These are phyloP conservation scores for Steatocranus sp. DNA, from an alignment of 2,797 vertebrate genomes.

Conservation along the genomic window DNA sequence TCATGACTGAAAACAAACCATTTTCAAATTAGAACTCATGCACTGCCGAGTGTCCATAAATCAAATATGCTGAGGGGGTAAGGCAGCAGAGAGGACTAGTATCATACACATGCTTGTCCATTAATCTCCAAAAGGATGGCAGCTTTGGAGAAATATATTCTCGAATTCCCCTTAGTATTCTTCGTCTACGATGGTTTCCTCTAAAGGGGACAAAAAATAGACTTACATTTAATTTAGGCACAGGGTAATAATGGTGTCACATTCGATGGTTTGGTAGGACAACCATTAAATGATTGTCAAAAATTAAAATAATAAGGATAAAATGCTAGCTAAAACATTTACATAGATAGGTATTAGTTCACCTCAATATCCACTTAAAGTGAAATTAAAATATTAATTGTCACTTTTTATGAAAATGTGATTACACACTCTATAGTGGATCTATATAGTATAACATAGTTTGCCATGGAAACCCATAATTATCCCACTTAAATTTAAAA, in stretches of 20 bases:
- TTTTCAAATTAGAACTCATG: constrained; percentile 72
- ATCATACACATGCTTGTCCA: constrained; percentile 64
- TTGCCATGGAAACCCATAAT: not conserved
- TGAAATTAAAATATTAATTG: not conserved
- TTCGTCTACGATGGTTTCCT: constrained; percentile 37
- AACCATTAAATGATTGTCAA: not conserved
- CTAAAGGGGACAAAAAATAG: constrained; percentile 3
- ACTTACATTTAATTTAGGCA: constrained; percentile 37
- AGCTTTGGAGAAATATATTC: constrained; percentile 59
- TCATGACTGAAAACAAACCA: constrained; percentile 78
- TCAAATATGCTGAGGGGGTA: constrained; percentile 61
- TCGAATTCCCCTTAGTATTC: constrained; percentile 30
- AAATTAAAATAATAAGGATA: not conserved
- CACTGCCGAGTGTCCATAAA: constrained; percentile 76
- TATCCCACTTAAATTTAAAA: not conserved
- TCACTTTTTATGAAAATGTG: not conserved
- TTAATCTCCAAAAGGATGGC: constrained; percentile 71
- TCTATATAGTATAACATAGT: not conserved
- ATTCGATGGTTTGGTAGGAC: not conserved
- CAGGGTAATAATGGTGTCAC: constrained; percentile 25
- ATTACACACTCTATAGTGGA: not conserved
- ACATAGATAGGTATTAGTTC: not conserved
- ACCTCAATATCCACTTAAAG: not conserved
- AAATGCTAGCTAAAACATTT: not conserved
- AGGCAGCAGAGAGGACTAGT: constrained; percentile 50